Percentiles rank a stretch among this genome's conserved stretches.
Evolutionary conservation across 2,888 invertebrate genomes (phyloP).

Genomic region (Epistrophe eligans): DNA sequence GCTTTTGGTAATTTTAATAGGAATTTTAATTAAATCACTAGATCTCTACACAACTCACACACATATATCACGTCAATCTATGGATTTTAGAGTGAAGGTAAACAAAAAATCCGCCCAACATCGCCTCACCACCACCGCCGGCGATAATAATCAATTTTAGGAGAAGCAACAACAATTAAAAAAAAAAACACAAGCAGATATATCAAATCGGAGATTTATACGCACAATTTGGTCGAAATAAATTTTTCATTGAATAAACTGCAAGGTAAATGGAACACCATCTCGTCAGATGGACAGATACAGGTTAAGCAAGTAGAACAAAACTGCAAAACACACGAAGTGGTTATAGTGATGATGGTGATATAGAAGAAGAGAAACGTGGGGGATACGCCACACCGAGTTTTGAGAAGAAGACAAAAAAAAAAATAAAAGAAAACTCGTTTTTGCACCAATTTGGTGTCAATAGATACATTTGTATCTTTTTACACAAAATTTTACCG

Average conservation of each 20-base stretch:
- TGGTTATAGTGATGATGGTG: neutral
- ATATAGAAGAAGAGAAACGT: neutral
- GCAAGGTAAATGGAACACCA: conserved; percentile 60
- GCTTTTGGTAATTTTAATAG: conserved; percentile 15
- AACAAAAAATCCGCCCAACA: conserved; percentile 41
- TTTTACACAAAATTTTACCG: conserved; percentile 44
- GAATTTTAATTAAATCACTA: conserved; percentile 60
- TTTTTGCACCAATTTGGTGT: conserved; percentile 71
- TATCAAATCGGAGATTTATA: conserved; percentile 48
- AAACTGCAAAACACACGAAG: conserved; percentile 26
- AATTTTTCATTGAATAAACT: conserved; percentile 44
- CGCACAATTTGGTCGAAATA: conserved; percentile 48
- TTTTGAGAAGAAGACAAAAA: neutral
- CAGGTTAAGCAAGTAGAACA: conserved; percentile 55
- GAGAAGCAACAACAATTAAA: neutral
- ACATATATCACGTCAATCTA: conserved; percentile 57
- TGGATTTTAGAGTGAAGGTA: conserved; percentile 24
- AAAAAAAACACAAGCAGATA: conserved; percentile 13
- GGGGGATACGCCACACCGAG: conserved; percentile 6
- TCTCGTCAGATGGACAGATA: conserved; percentile 33
- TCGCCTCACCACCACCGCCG: neutral
- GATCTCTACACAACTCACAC: conserved; percentile 24
- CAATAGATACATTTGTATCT: conserved; percentile 49
- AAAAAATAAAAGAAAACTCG: conserved; percentile 48
- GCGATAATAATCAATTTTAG: conserved; percentile 45